Base-by-base conservation (phyloP, 2,797 vertebrate genomes). In the Bryconaethiops microstoma region DNA sequence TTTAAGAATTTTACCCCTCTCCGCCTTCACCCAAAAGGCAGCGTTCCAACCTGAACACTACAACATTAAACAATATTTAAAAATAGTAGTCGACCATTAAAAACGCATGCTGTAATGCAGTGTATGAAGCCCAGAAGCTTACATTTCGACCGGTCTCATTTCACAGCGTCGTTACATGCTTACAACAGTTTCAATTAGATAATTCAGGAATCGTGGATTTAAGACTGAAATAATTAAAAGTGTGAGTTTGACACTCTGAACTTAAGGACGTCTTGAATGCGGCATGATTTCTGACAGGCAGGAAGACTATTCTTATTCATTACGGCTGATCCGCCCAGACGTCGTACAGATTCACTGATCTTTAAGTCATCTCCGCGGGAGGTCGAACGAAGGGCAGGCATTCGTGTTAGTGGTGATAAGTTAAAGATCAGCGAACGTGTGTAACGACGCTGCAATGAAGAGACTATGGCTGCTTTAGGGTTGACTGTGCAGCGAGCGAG, bases 401-500 rank as follows among this genome's bases (percentile, higher is more conserved):
- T 50, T 10, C 48, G 48, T 35, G 35, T 45, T 55, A 10, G 48
- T 19, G 63, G 13, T 50, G 17, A 59, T n/a, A 14, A 13, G 2
- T 8, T 54, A n/a, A 6, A 55, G 57, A 52, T 76, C 23, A 45
- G 62, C 10, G 62, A 35, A 21, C 40, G 68, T 72, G 55, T 19
- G 52, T 25, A 35, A 40, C 70, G 80, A 81, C 71, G 29, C 74
- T 78, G 82, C 77, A 70, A 78, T 60, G 82, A 82, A 67, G 74
- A 55, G 62, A 71, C 73, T 72, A 74, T 83, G 67, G 78, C 73
- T 64, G 75, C 42, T 67, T 54, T 55, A 48, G 76, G 19, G 19
- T 13, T 52, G 64, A 40, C 40, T 25, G 54, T 69, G 23, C 74
- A 21, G 54, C 40, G 82, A 60, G 64, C 23, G 14, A 42, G 54